These are phyloP conservation scores for Megaleporinus macrocephalus DNA, from an alignment of 2,113 vertebrate species.

Conservation along the genomic window DNA sequence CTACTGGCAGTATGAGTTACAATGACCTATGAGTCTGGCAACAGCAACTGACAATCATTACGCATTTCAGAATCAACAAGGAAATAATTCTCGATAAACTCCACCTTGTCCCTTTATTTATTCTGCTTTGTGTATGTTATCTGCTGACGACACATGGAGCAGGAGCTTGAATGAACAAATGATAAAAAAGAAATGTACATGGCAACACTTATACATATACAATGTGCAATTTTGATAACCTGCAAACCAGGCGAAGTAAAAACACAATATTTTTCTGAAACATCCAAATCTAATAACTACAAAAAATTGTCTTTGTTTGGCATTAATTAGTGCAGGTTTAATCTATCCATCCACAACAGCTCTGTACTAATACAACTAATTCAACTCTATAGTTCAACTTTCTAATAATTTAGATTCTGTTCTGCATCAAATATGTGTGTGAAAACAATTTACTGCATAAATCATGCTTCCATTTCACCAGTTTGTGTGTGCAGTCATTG, in stretches of 20 bases:
- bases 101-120: background rate
- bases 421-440: too few species aligned
- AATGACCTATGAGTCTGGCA: background rate
- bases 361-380: too few species aligned
- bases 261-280: too few species aligned
- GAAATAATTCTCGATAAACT: background rate
- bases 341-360: too few species aligned
- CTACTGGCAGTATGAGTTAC: conserved; percentile 6
- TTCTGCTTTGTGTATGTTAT: background rate
- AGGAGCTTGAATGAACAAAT: background rate
- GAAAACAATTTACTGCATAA: background rate
- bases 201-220: background rate
- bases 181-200: background rate
- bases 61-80: background rate
- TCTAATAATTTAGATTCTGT: too few species aligned
- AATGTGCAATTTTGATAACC: background rate
- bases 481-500: background rate
- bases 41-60: background rate
- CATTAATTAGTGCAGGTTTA: too few species aligned
- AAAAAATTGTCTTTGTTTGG: too few species aligned
- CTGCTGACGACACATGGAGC: background rate
- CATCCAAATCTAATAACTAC: too few species aligned
- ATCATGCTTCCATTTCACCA: background rate
- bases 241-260: background rate
- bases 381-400: too few species aligned